Evolutionary conservation across 37 sponge, comb jelly and placozoan genomes (phyloP), one percentile per base, ranked within the genome.

Genomic region (Spongilla lacustris): DNA sequence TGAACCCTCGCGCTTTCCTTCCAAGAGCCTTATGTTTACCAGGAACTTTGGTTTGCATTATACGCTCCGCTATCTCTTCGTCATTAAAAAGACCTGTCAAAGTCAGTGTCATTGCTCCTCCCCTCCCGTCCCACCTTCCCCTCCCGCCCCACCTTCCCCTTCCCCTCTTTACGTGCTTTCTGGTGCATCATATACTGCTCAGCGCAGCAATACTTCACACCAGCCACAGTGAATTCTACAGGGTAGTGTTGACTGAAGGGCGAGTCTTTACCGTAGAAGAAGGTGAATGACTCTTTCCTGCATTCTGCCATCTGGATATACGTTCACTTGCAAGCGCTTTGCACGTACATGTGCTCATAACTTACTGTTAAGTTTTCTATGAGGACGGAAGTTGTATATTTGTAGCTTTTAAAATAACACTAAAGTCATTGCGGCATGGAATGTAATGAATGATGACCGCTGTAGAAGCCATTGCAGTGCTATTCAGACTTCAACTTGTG

Each of bases 171-270:
- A 92, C 93, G 69, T 36, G 97, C 97, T 79, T 96, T 96, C 74
- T 79, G 80, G 77, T 88, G 74, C 97, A 96, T 96, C 97, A 96
- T 96, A 81, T 87, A 96, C 68, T 96, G 97, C 88, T 96, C 97
- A 27, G 94, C 94, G 38, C 94, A 94, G 78, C 70, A 78, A 77
- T 84, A 96, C 25, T 19, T 24, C 2, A 78, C 69, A 19, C 90
- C 91, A 21, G 84, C 85, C 34, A 91, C 92, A 38, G 29, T 46
- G 36, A 96, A 96, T 66, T 79, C 27, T 9, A 88, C 89, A 0
- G 85, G 83, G 79, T 96, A 83, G 75, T 83, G 94, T 70, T 96
- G 97, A 76, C 97, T 96, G 79, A 96, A 94, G 31, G 93, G 91
- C 27, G 92, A 81, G 21, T 82, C 41, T 2, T 85, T 68, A 5